Percentiles rank a stretch among this genome's conserved stretches.
Conservation (phyloP, 2,888 invertebrate species). For the Peribatodes rhomboidaria region DNA sequence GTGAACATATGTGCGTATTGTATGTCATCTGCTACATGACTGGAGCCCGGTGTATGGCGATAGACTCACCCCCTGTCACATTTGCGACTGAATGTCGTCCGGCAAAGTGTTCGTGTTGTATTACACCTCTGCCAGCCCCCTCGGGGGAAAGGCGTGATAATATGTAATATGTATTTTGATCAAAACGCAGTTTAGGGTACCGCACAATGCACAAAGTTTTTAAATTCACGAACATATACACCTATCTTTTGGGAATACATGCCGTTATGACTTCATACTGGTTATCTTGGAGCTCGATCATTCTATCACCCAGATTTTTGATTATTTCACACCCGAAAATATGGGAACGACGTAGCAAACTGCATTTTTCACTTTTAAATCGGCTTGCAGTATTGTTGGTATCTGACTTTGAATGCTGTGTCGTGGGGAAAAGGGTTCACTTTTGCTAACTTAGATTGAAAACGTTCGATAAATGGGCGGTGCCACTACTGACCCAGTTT, state of each 20-base stretch:
- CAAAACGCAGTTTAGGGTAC: too few relatives aligned
- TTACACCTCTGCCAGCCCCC: too few relatives aligned
- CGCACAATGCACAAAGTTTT: background rate
- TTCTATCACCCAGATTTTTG: slow-evolving; percentile 13
- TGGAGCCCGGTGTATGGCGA: too few relatives aligned
- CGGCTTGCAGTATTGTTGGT: slow-evolving; percentile 58
- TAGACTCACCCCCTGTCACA: too few relatives aligned
- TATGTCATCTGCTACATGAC: too few relatives aligned
- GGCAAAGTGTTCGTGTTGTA: too few relatives aligned
- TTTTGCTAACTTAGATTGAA: slow-evolving; percentile 64
- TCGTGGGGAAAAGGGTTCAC: slow-evolving; percentile 67
- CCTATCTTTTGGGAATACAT: slow-evolving; percentile 10
- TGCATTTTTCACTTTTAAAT: slow-evolving; percentile 71
- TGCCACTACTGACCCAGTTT: slow-evolving; percentile 85
- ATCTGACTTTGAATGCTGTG: slow-evolving; percentile 66
- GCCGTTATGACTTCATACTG: slow-evolving; percentile 10
- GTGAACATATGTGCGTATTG: too few relatives aligned
- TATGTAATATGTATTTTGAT: too few relatives aligned
- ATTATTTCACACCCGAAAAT: slow-evolving; percentile 47
- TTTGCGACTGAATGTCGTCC: too few relatives aligned
- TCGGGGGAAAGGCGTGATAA: too few relatives aligned
- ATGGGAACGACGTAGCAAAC: slow-evolving; percentile 65
- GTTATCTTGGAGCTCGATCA: slow-evolving; percentile 9
- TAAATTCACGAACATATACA: background rate
- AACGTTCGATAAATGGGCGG: slow-evolving; percentile 85